Conservation (phyloP, 2,888 invertebrate genomes). For the Operophtera brumata region DNA sequence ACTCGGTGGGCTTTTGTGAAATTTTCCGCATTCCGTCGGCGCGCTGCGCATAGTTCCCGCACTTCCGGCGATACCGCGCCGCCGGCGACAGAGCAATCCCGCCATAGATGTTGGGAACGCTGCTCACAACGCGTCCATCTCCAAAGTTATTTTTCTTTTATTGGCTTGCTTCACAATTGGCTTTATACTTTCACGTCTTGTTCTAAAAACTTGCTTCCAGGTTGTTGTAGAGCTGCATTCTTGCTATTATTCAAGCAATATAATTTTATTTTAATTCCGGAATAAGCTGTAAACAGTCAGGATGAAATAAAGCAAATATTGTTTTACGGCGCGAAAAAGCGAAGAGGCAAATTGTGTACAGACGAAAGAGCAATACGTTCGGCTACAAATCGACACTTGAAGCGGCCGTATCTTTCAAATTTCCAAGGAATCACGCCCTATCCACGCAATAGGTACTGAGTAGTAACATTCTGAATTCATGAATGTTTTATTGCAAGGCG, state of each 20-base stretch:
- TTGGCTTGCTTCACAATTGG: slow-evolving; percentile 43
- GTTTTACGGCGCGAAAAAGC: slow-evolving; percentile 20
- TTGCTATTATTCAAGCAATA: neutral
- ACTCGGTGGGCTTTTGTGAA: slow-evolving; percentile 67
- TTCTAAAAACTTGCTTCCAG: slow-evolving; percentile 36
- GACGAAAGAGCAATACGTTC: slow-evolving; percentile 38
- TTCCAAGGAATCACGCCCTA: slow-evolving; percentile 50
- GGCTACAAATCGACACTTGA: slow-evolving; percentile 43
- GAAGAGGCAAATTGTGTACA: slow-evolving; percentile 32
- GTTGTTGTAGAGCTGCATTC: slow-evolving; percentile 6
- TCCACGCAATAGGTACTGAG: slow-evolving; percentile 58
- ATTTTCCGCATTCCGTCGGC: slow-evolving; percentile 67
- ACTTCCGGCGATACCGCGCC: slow-evolving; percentile 44
- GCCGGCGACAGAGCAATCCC: slow-evolving; percentile 50
- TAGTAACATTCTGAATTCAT: slow-evolving; percentile 70
- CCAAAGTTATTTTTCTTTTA: slow-evolving; percentile 44
- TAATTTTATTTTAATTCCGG: slow-evolving; percentile 2
- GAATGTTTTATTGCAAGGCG: slow-evolving; percentile 74
- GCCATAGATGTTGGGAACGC: slow-evolving; percentile 58
- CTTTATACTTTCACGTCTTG: slow-evolving; percentile 42
- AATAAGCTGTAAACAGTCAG: slow-evolving; percentile 1
- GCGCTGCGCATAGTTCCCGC: slow-evolving; percentile 62
- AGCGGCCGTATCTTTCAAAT: slow-evolving; percentile 47
- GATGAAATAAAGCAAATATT: slow-evolving; percentile 19
- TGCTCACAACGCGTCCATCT: slow-evolving; percentile 47